Percentiles rank a stretch among this genome's conserved stretches.
phyloP scores from a whole-genome alignment of 2,888 invertebrate species.

The Macrosiphum euphorbiae region DNA sequence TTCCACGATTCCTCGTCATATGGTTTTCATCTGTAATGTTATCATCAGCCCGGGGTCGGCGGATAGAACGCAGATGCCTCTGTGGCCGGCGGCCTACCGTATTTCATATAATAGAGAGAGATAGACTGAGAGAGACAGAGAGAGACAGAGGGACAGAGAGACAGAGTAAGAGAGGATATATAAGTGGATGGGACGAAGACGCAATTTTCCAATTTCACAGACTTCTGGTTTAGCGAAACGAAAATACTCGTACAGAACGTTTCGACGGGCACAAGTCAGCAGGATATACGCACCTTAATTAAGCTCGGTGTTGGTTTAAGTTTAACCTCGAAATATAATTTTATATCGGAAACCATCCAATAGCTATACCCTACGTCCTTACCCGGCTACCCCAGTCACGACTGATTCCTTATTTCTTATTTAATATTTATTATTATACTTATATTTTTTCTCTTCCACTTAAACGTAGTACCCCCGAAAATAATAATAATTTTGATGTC shows the following conservation, averaged over 20 bases:
- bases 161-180: not conserved
- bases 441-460: constrained; percentile 10
- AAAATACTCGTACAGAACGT: constrained; percentile 1
- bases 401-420: not conserved
- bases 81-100: not conserved
- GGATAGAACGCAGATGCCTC: constrained; percentile 52
- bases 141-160: not conserved
- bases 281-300: not conserved
- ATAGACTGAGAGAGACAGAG: not conserved
- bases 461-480: not conserved
- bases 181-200: not conserved
- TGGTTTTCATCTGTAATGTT: constrained; percentile 55
- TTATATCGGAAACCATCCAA: not conserved
- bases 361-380: no score
- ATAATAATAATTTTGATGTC: constrained; percentile 1
- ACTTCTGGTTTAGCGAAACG: constrained; percentile 58
- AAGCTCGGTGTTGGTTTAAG: constrained; percentile 5
- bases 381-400: not conserved
- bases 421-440: not conserved
- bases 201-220: constrained; percentile 63
- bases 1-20: constrained; percentile 56
- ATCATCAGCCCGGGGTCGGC: constrained; percentile 20
- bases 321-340: constrained; percentile 34
- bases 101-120: not conserved
- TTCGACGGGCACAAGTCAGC: constrained; percentile 9